phyloP scores from a whole-genome alignment of 2,797 vertebrate genomes.

The Sarcophilus harrisii region DNA sequence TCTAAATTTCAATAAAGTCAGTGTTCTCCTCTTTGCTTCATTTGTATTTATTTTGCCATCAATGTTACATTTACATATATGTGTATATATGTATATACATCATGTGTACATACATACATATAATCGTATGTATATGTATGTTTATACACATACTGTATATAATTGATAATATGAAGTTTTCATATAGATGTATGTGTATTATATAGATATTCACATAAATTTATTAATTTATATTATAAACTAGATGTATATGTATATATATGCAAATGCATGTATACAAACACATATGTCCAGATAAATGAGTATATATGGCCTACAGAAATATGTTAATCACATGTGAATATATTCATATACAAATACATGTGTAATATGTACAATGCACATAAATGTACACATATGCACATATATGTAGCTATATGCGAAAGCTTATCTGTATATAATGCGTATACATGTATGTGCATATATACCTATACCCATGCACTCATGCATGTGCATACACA shows the following conservation, averaged over 20 bases:
- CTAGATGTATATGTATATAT: neutral
- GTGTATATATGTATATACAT: no score
- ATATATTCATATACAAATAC: neutral
- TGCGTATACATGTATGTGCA: no score
- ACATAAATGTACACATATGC: no score
- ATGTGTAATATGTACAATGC: neutral
- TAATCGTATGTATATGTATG: neutral
- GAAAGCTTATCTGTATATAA: no score
- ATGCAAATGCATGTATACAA: neutral
- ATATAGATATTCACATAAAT: neutral
- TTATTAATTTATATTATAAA: neutral
- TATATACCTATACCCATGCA: no score
- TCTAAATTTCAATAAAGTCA: neutral
- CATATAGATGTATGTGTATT: neutral
- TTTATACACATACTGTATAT: neutral
- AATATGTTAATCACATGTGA: no score
- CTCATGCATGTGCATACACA: neutral
- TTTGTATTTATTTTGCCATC: neutral
- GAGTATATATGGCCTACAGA: no score
- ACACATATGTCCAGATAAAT: no score
- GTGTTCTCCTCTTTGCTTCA: neutral
- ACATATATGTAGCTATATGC: no score
- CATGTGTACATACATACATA: neutral
- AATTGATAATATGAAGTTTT: neutral
- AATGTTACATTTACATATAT: neutral